These are phyloP conservation scores for Penaeus japonicus DNA, from an alignment of 1,140 invertebrate species.

Conservation along the genomic window DNA sequence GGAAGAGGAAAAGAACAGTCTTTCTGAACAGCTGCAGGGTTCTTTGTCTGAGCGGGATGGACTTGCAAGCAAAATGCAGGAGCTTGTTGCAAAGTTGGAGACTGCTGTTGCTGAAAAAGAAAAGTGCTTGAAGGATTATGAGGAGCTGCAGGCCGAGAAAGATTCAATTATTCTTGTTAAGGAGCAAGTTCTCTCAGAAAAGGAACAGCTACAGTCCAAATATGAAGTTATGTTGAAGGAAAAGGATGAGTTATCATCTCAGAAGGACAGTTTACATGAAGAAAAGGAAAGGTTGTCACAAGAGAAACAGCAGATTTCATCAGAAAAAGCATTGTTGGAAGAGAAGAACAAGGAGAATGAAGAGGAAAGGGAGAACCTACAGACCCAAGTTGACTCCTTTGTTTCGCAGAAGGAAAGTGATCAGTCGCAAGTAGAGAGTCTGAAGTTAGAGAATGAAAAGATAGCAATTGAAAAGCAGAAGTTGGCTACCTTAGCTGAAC, in stretches of 20 bases:
- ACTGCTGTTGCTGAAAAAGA: neutral
- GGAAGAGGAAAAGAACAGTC: too few relatives aligned
- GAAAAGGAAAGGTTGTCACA: neutral
- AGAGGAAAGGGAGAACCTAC: neutral
- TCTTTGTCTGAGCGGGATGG: neutral
- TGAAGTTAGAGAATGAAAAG: slow-evolving; percentile 9
- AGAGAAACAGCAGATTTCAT: too few relatives aligned
- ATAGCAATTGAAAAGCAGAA: neutral
- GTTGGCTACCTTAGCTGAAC: neutral
- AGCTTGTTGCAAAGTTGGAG: neutral
- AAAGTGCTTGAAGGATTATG: neutral
- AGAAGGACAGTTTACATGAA: slow-evolving; percentile 10
- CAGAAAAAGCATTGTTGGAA: neutral
- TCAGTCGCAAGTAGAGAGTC: neutral
- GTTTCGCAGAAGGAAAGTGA: neutral
- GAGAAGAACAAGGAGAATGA: slow-evolving; percentile 6
- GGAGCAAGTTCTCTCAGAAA: neutral
- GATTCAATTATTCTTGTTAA: neutral
- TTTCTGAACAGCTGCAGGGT: too few relatives aligned
- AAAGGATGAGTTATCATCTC: neutral
- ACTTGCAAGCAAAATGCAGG: neutral
- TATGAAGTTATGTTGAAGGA: neutral
- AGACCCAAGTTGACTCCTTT: neutral
- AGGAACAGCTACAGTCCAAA: neutral
- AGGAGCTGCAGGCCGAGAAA: neutral